A percentile compares a stretch with the other conserved stretches of the same genome.
Evolutionary conservation across 2,888 invertebrate species (phyloP).

Genomic region (Osedax fenrisi): DNA sequence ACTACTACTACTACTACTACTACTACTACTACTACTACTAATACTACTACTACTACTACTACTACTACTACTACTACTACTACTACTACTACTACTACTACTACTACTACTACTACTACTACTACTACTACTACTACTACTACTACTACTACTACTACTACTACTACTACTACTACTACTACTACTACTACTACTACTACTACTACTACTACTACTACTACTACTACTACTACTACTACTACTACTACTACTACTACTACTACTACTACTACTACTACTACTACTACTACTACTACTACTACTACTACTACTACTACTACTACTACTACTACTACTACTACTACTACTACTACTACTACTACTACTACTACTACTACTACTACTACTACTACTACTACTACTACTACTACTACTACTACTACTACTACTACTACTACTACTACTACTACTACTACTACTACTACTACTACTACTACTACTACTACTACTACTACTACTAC

Average conservation of each 20-base stretch:
- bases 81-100: conserved; percentile 22
- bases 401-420: conserved; percentile 18
- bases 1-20: conserved; percentile 25
- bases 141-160: conserved; percentile 25
- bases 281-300: conserved; percentile 4
- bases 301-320: conserved; percentile 22
- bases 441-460: conserved; percentile 18
- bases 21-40: conserved; percentile 9
- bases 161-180: conserved; percentile 18
- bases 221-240: neutral
- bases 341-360: conserved; percentile 25
- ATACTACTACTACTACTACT: conserved; percentile 20
- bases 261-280: neutral
- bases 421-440: conserved; percentile 18
- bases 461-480: conserved; percentile 18
- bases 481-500: conserved; percentile 22
- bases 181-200: neutral
- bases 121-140: conserved; percentile 22
- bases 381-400: conserved; percentile 15
- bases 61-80: conserved; percentile 21
- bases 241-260: neutral
- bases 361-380: conserved; percentile 23
- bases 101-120: conserved; percentile 23
- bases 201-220: neutral
- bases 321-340: conserved; percentile 25